Percentiles rank a stretch among this genome's conserved stretches.
phyloP scores from a whole-genome alignment of 92 coral and sea anemone genomes.

The Actinernus sp. region DNA sequence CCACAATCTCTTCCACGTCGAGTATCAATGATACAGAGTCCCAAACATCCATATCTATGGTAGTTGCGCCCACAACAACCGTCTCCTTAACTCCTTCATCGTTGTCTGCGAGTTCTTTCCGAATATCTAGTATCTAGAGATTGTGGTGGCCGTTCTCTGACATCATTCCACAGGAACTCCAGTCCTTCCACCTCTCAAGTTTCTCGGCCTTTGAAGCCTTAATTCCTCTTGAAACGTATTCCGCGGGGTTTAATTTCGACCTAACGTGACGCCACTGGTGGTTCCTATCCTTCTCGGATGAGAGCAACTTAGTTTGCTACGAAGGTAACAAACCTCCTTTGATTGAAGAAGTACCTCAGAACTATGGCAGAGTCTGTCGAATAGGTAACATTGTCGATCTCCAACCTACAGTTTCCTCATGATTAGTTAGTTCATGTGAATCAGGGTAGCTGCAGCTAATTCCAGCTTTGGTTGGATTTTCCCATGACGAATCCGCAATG shows the following conservation, averaged over 20 bases:
- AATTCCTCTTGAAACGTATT: conserved; percentile 45
- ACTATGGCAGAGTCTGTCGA: conserved; percentile 64
- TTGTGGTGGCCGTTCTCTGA: too few species aligned
- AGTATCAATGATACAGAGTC: too few species aligned
- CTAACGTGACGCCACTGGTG: conserved; percentile 74
- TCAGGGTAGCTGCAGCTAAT: conserved; percentile 43
- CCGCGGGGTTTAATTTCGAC: conserved; percentile 59
- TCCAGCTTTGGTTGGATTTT: conserved; percentile 48
- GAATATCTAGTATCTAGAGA: too few species aligned
- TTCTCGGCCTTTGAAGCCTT: too few species aligned
- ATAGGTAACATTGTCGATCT: conserved; percentile 32
- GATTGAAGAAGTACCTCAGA: conserved; percentile 45
- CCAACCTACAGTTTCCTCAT: conserved; percentile 32
- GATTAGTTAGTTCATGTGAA: conserved; percentile 26
- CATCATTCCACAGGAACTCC: too few species aligned
- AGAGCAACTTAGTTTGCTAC: conserved; percentile 63
- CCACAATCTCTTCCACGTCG: too few species aligned
- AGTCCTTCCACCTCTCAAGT: too few species aligned
- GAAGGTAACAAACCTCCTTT: conserved; percentile 52
- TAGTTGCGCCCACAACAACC: too few species aligned
- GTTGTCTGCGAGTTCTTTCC: too few species aligned
- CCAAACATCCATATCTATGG: too few species aligned
- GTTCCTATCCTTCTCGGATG: conserved; percentile 59
- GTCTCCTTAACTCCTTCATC: too few species aligned
- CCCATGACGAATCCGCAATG: conserved; percentile 33